Conservation (phyloP, 2,888 invertebrate species). For the Morpho achilles region DNA sequence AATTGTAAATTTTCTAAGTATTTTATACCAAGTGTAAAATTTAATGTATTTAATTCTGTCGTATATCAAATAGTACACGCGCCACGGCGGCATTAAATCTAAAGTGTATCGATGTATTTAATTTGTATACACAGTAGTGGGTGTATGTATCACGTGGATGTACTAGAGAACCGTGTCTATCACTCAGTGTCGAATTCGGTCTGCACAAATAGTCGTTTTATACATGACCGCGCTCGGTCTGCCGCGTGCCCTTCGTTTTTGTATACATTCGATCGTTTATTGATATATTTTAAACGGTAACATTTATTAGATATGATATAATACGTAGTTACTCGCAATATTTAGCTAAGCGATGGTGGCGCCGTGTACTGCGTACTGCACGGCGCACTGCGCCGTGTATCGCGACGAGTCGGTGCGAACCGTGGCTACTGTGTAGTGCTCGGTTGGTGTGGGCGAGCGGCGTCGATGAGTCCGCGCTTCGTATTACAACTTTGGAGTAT, state of each 20-base stretch:
- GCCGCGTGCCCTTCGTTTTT: constrained; percentile 48
- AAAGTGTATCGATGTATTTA: constrained; percentile 27
- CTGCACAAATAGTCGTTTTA: constrained; percentile 61
- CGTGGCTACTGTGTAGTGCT: constrained; percentile 62
- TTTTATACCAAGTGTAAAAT: constrained; percentile 74
- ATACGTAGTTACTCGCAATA: constrained; percentile 71
- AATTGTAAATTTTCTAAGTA: constrained; percentile 77
- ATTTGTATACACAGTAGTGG: constrained; percentile 41
- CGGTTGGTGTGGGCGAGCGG: constrained; percentile 29
- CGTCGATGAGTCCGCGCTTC: constrained; percentile 47
- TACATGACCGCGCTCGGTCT: constrained; percentile 38
- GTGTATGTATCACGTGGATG: constrained; percentile 40
- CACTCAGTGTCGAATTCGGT: constrained; percentile 44
- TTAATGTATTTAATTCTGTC: constrained; percentile 60
- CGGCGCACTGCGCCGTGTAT: constrained; percentile 44
- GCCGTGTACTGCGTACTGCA: constrained; percentile 39
- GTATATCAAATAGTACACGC: constrained; percentile 38
- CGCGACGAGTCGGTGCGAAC: constrained; percentile 44
- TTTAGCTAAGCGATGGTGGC: constrained; percentile 58
- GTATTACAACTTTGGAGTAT: constrained; percentile 74
- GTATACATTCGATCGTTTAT: constrained; percentile 58
- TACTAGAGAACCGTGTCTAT: constrained; percentile 30
- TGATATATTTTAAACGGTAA: constrained; percentile 57
- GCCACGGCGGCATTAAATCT: constrained; percentile 44
- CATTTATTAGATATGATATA: constrained; percentile 66